A percentile compares a stretch with the other conserved stretches of the same genome.
phyloP scores from a whole-genome alignment of 1,140 invertebrate genomes.

The Scaptomyza hsui region DNA sequence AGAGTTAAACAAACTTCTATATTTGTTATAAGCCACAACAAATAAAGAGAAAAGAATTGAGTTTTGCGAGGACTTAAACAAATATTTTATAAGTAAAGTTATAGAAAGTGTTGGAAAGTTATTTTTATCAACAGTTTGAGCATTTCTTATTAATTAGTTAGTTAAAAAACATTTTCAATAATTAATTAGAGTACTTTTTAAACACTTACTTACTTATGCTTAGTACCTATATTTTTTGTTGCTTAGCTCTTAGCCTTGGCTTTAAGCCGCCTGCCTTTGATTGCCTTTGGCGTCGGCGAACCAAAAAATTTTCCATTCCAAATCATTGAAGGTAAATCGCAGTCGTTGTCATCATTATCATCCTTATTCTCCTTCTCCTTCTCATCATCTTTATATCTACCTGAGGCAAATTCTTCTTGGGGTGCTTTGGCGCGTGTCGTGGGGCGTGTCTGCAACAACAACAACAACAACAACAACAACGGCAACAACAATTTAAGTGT shows the following conservation, averaged over 20 bases:
- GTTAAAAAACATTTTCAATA: background rate
- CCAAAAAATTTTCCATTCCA: conserved; percentile 39
- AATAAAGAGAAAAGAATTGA: background rate
- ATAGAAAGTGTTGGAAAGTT: too few species aligned
- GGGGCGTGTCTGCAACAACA: conserved; percentile 58
- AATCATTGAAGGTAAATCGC: conserved; percentile 12
- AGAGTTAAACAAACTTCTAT: conserved; percentile 7
- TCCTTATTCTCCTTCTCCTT: conserved; percentile 8
- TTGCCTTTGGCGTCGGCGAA: background rate
- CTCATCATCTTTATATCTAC: conserved; percentile 12
- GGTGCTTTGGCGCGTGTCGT: conserved; percentile 50
- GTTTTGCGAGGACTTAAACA: too few species aligned
- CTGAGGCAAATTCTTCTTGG: conserved; percentile 17
- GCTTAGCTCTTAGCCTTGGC: background rate
- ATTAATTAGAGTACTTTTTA: background rate
- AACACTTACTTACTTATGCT: background rate
- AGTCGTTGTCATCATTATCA: conserved; percentile 17
- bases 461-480: conserved; percentile 55
- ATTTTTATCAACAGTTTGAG: background rate
- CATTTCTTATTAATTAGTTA: too few species aligned
- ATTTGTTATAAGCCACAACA: background rate
- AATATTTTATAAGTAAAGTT: too few species aligned
- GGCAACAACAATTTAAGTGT: conserved; percentile 62
- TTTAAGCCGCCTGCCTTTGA: background rate
- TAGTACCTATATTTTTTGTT: background rate